Evolutionary conservation across 2,888 invertebrate species (phyloP).

Genomic region (Ariolimax columbianus): DNA sequence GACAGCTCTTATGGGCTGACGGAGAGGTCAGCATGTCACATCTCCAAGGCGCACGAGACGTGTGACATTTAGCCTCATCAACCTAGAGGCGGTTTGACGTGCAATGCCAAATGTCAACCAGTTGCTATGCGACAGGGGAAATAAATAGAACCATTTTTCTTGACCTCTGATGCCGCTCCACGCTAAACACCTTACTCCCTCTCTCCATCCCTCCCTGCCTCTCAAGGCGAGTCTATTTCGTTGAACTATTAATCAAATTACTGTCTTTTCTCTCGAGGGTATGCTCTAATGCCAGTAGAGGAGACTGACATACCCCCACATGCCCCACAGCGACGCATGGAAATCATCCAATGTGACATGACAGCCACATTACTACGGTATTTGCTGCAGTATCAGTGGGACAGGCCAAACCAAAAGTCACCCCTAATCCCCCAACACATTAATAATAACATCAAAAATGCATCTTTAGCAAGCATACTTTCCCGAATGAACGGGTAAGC

Average conservation of each 20-base stretch:
- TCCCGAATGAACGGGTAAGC: no score
- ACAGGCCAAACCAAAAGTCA: no score
- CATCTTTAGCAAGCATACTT: no score
- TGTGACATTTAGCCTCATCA: slow-evolving; percentile 24
- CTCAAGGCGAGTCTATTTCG: background rate
- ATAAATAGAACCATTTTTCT: slow-evolving; percentile 16
- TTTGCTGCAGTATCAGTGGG: background rate
- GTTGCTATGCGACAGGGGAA: slow-evolving; percentile 23
- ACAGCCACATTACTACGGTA: background rate
- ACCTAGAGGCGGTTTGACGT: background rate
- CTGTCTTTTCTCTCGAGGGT: background rate
- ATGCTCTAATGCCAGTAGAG: background rate
- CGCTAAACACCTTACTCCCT: no score
- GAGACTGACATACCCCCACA: slow-evolving; percentile 14
- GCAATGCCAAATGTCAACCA: slow-evolving; percentile 30
- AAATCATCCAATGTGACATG: no score
- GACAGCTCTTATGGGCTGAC: background rate
- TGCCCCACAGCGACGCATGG: no score
- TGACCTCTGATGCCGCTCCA: slow-evolving; percentile 9
- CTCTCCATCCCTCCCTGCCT: background rate
- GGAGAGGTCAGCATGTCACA: background rate
- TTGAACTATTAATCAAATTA: slow-evolving; percentile 16
- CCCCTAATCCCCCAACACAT: no score
- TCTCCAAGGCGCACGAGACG: background rate
- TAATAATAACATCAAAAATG: no score